A percentile compares a stretch with the other conserved stretches of the same genome.
Conservation (phyloP, 1,140 invertebrate species). For the Drosophila fuyamai region DNA sequence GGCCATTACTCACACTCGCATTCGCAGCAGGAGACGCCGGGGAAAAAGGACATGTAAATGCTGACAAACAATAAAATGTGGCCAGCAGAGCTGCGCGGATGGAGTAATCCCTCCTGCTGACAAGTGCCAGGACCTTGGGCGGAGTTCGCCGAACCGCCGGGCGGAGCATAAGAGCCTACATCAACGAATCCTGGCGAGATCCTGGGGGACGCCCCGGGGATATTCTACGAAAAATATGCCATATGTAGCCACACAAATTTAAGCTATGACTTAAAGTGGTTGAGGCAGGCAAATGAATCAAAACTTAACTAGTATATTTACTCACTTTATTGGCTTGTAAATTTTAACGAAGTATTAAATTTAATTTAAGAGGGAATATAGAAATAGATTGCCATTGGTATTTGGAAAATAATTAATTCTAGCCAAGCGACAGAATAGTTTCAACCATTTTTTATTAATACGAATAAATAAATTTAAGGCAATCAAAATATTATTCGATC, state of each 20-base stretch:
- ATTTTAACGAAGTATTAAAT: too few relatives aligned
- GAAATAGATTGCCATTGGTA: too few relatives aligned
- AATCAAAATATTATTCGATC: too few relatives aligned
- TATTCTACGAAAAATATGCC: background rate
- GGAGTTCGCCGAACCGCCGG: conserved; percentile 35
- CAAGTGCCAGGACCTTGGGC: conserved; percentile 42
- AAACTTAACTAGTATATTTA: too few relatives aligned
- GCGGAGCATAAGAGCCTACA: conserved; percentile 36
- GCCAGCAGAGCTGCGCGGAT: conserved; percentile 36
- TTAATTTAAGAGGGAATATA: too few relatives aligned
- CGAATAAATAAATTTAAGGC: too few relatives aligned
- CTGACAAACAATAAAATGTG: conserved; percentile 65
- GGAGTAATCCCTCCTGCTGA: conserved; percentile 62
- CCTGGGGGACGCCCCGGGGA: conserved; percentile 22
- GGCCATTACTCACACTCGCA: conserved; percentile 25
- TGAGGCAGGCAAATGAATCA: conserved; percentile 1
- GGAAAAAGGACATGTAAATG: conserved; percentile 65
- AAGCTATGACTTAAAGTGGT: conserved; percentile 12
- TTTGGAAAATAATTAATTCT: too few relatives aligned
- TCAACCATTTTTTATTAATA: too few relatives aligned
- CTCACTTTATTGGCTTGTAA: too few relatives aligned
- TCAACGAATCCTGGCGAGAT: conserved; percentile 29
- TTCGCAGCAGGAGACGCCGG: background rate
- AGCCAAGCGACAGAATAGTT: too few relatives aligned
- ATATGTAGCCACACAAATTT: conserved; percentile 28